These are phyloP conservation scores for Mobula hypostoma DNA, from an alignment of 2,113 vertebrate species.

Conservation along the genomic window DNA sequence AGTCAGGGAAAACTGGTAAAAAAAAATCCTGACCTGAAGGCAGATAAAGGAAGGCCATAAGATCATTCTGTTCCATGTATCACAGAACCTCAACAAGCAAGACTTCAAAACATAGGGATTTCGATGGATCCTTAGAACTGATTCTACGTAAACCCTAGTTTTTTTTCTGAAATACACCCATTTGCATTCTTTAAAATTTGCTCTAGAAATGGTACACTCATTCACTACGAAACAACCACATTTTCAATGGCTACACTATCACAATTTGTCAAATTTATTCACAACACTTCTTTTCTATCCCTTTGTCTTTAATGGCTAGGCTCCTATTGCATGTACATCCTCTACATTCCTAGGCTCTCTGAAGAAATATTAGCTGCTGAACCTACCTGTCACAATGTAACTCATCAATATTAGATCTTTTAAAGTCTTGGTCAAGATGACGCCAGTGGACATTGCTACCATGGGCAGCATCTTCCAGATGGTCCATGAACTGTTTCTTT, in stretches of 20 bases:
- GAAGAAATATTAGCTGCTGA: not conserved
- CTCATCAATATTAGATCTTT: not conserved
- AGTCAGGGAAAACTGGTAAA: not conserved
- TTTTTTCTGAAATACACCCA: not conserved
- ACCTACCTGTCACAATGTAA: not conserved
- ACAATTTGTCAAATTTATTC: not conserved
- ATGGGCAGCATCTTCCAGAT: no score
- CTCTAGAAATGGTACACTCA: no score
- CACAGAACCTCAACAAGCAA: not conserved
- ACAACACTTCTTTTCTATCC: not conserved
- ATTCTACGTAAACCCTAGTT: not conserved
- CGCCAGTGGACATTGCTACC: no score
- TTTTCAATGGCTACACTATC: not conserved
- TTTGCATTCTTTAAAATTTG: no score
- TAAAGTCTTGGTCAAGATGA: not conserved
- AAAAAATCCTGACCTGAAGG: not conserved
- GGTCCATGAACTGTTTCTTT: no score
- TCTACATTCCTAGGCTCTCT: not conserved
- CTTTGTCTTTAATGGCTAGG: not conserved
- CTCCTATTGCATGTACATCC: not conserved
- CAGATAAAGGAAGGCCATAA: not conserved
- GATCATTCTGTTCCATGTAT: not conserved
- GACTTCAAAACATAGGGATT: not conserved
- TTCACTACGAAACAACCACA: not conserved
- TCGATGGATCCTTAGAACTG: not conserved